Evolutionary conservation across 2,113 vertebrate genomes (phyloP).

Genomic region (Lagopus leucura): DNA sequence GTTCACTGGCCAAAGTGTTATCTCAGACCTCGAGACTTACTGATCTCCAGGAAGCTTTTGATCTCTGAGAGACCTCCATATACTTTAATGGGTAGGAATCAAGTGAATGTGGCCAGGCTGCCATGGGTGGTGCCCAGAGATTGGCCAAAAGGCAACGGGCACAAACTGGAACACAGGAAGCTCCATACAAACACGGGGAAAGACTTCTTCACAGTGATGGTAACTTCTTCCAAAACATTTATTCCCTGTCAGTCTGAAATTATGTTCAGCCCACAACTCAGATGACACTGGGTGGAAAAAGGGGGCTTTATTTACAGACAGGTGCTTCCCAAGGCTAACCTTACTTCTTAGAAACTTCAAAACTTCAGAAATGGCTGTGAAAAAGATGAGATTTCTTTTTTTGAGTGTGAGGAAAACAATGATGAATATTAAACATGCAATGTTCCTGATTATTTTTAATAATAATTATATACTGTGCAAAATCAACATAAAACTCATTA

Average conservation of each 20-base stretch:
- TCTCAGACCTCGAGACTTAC: neutral
- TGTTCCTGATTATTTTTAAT: constrained; percentile 7
- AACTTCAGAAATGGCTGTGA: neutral
- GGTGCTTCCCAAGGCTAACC: neutral
- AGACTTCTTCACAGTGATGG: too few relatives aligned
- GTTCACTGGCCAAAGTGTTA: neutral
- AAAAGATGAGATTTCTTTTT: neutral
- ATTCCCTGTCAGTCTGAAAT: neutral
- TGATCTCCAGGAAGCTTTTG: neutral
- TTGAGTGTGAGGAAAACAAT: constrained; percentile 33
- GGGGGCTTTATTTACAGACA: neutral
- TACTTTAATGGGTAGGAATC: too few relatives aligned
- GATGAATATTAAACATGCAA: constrained; percentile 42
- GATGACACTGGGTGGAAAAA: neutral
- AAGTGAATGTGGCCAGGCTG: too few relatives aligned
- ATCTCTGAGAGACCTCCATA: neutral
- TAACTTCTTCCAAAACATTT: neutral
- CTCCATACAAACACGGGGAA: too few relatives aligned
- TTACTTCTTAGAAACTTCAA: neutral
- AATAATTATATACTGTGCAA: constrained; percentile 52
- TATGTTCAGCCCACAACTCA: neutral
- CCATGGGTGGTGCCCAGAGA: too few relatives aligned
- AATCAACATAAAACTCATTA: constrained; percentile 61
- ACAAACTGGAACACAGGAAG: too few relatives aligned
- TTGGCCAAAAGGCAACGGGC: too few relatives aligned